phyloP scores from a whole-genome alignment of 2,888 invertebrate species.

The Macaria notata region DNA sequence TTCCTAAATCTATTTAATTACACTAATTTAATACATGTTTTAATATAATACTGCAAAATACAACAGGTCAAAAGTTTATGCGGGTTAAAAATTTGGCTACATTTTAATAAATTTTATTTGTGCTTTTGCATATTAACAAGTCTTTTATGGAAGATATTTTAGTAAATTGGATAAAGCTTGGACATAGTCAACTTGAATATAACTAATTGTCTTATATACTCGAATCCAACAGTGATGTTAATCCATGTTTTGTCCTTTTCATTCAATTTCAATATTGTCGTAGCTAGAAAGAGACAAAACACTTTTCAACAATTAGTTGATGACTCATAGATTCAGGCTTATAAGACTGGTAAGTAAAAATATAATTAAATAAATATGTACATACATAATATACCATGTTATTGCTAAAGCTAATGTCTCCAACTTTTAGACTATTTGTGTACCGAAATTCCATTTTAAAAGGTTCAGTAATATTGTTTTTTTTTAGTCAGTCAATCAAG shows the following conservation, averaged over 20 bases:
- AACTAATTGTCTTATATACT: not conserved
- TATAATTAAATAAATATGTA: no score
- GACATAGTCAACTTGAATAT: not conserved
- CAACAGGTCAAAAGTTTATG: constrained; percentile 7
- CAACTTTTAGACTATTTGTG: no score
- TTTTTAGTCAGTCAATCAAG: not conserved
- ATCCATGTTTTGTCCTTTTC: no score
- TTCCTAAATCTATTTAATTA: not conserved
- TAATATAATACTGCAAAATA: constrained; percentile 8
- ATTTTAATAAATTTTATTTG: constrained; percentile 6
- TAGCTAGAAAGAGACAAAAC: no score
- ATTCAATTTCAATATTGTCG: no score
- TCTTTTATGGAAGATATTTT: constrained; percentile 17
- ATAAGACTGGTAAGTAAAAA: no score
- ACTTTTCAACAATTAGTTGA: no score
- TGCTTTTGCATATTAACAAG: constrained; percentile 11
- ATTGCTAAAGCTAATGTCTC: no score
- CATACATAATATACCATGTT: no score
- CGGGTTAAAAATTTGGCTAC: constrained; percentile 13
- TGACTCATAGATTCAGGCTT: no score
- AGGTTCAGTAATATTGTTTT: not conserved
- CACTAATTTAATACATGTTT: not conserved
- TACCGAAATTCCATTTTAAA: no score
- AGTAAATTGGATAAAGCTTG: constrained; percentile 6
- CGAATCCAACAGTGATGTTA: not conserved